Conservation (phyloP, 2,113 vertebrate genomes). For the Oxygymnocypris stewartii region DNA sequence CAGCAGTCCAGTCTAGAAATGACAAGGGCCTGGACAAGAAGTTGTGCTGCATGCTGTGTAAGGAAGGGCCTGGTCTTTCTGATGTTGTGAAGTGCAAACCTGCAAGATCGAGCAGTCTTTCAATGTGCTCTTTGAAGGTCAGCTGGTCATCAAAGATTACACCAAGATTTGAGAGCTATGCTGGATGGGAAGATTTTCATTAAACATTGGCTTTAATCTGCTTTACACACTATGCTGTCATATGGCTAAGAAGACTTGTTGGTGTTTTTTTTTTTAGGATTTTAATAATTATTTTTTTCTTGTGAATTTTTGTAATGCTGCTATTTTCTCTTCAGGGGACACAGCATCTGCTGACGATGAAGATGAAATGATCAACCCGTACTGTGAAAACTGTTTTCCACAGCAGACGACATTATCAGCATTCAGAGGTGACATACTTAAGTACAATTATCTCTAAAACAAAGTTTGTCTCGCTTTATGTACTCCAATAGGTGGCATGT, state of each 20-base stretch:
- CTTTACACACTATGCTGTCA: background rate
- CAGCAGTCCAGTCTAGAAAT: too few species aligned
- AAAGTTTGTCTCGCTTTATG: background rate
- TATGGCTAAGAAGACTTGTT: too few species aligned
- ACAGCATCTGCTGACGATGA: slow-evolving; percentile 65
- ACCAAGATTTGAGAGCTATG: background rate
- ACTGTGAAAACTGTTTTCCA: slow-evolving; percentile 83
- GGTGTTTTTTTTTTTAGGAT: too few species aligned
- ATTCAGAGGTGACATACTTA: slow-evolving; percentile 70
- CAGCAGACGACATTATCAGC: slow-evolving; percentile 51
- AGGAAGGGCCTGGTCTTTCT: too few species aligned
- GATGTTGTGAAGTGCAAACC: too few species aligned
- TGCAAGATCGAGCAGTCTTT: too few species aligned
- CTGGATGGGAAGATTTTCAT: background rate
- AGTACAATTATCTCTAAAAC: background rate
- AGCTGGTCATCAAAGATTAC: too few species aligned
- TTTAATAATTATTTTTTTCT: background rate
- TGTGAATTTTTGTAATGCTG: background rate
- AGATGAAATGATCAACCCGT: slow-evolving; percentile 77
- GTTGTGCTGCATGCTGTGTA: too few species aligned
- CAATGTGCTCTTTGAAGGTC: too few species aligned
- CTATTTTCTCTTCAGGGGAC: background rate
- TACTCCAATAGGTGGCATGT: background rate
- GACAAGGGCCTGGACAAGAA: too few species aligned
- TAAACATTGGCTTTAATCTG: background rate